A percentile compares a stretch with the other conserved stretches of the same genome.
phyloP scores from a whole-genome alignment of 2,113 vertebrate species.

The Oncorhynchus keta region DNA sequence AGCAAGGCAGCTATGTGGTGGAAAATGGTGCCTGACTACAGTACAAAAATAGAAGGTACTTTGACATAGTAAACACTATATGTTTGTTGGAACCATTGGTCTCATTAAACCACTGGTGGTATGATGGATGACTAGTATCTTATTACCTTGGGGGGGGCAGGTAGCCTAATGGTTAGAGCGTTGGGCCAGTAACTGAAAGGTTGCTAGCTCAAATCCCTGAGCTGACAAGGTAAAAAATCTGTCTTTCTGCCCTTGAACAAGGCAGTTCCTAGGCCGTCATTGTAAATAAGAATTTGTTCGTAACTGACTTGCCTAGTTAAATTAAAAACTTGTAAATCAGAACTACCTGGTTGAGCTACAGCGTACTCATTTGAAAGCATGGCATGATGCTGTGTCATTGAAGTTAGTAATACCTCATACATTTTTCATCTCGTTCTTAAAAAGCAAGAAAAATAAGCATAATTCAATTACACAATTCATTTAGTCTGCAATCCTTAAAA shows the following conservation, averaged over 20 bases:
- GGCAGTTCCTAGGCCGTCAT: too few species aligned
- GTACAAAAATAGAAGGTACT: slow-evolving; percentile 3
- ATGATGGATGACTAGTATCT: slow-evolving; percentile 29
- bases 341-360: background rate
- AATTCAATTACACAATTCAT: background rate
- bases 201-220: too few species aligned
- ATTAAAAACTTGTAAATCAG: background rate
- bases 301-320: too few species aligned
- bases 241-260: too few species aligned
- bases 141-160: background rate
- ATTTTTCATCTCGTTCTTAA: background rate
- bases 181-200: too few species aligned
- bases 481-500: background rate
- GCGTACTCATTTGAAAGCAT: background rate
- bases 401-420: slow-evolving; percentile 42
- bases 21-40: background rate
- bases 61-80: slow-evolving; percentile 22
- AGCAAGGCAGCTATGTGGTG: background rate
- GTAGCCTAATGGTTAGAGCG: too few species aligned
- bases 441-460: background rate
- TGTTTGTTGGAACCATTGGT: slow-evolving; percentile 4
- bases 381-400: slow-evolving; percentile 14
- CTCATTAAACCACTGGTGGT: slow-evolving; percentile 6
- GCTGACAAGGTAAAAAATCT: too few species aligned
- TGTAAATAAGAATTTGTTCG: too few species aligned